Conservation (phyloP, 2,113 vertebrate genomes). For the Oncorhynchus tshawytscha region DNA sequence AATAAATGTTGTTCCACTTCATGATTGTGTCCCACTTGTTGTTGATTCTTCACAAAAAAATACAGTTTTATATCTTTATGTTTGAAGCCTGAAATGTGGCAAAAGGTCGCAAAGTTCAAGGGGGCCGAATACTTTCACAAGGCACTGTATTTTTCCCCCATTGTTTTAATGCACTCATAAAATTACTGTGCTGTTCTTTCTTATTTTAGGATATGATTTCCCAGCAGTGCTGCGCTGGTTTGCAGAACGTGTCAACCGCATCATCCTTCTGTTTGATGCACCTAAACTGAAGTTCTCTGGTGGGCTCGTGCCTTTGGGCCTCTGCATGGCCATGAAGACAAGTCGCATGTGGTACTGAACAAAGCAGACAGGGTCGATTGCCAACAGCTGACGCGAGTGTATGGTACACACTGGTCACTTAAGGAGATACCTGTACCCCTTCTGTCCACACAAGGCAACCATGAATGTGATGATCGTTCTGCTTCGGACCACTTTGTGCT, state of each 20-base stretch:
- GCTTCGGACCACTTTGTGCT: slow-evolving; percentile 39
- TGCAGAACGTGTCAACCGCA: slow-evolving; percentile 86
- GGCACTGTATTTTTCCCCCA: too few relatives aligned
- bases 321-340: slow-evolving; percentile 86
- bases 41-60: too few relatives aligned
- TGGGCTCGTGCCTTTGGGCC: slow-evolving; percentile 86
- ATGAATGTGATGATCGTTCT: slow-evolving; percentile 40
- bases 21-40: too few relatives aligned
- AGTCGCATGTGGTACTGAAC: slow-evolving; percentile 89
- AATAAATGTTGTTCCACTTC: too few relatives aligned
- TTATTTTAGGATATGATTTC: slow-evolving; percentile 82
- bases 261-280: slow-evolving; percentile 89
- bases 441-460: slow-evolving; percentile 2
- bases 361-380: slow-evolving; percentile 90
- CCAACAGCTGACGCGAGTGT: slow-evolving; percentile 89
- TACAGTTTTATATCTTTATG: too few relatives aligned
- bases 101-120: too few relatives aligned
- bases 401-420: slow-evolving; percentile 89
- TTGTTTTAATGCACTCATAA: slow-evolving; percentile 30
- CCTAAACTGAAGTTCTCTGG: slow-evolving; percentile 92
- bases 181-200: slow-evolving; percentile 41
- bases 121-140: too few relatives aligned
- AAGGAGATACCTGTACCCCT: slow-evolving; percentile 80
- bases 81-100: too few relatives aligned
- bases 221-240: slow-evolving; percentile 87